These are phyloP conservation scores for Empidonax traillii DNA, from an alignment of 2,113 vertebrate genomes.

Conservation along the genomic window DNA sequence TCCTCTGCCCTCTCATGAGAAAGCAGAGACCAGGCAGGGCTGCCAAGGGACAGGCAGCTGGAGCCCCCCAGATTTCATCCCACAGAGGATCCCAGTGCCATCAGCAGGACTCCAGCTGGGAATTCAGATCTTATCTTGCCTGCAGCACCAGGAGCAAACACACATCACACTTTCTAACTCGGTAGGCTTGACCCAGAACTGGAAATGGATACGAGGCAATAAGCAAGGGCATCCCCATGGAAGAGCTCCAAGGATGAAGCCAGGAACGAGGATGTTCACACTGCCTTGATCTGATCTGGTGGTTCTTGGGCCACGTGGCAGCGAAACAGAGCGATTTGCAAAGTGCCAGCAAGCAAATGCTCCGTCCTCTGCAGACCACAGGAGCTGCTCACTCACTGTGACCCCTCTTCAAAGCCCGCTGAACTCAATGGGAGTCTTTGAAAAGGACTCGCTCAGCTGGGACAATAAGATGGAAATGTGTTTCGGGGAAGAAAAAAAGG, in stretches of 20 bases:
- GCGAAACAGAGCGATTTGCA: neutral
- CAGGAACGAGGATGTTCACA: neutral
- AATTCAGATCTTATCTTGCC: neutral
- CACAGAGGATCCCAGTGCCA: neutral
- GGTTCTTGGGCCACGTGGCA: accelerated
- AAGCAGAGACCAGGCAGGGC: neutral
- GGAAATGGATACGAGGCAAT: neutral
- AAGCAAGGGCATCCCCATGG: neutral
- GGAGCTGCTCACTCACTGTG: conserved; percentile 14
- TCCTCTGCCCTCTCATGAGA: neutral
- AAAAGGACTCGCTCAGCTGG: neutral
- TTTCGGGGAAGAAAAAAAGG: neutral
- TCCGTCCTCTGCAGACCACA: neutral
- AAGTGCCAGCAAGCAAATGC: neutral
- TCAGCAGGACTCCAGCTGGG: neutral
- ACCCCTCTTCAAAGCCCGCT: conserved; percentile 30
- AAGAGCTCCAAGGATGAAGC: neutral
- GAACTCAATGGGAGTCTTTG: neutral
- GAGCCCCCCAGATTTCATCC: neutral
- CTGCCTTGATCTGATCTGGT: accelerated
- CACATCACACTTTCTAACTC: neutral
- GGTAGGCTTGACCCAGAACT: neutral
- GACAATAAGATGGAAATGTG: neutral
- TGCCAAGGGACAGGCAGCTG: neutral
- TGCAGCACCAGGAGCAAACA: neutral